Percentiles rank a stretch among this genome's conserved stretches.
These are phyloP conservation scores for Oncorhynchus gorbuscha DNA, from an alignment of 2,113 vertebrate genomes.

Conservation along the genomic window DNA sequence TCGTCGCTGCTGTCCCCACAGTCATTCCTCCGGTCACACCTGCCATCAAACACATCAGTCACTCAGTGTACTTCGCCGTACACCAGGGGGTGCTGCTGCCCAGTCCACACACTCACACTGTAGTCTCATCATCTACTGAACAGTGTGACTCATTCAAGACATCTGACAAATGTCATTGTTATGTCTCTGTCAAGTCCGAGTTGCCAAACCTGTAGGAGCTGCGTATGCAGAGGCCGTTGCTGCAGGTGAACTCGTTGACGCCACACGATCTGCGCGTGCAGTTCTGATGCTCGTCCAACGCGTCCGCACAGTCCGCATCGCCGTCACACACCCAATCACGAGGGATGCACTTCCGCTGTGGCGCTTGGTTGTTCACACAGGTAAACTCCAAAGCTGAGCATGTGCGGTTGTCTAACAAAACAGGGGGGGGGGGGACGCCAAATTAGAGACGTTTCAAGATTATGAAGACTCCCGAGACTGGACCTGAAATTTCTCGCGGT, in stretches of 20 bases:
- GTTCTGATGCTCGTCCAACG: slow-evolving; percentile 90
- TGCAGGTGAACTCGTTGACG: slow-evolving; percentile 84
- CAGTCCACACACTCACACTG: not conserved
- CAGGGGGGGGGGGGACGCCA: not conserved
- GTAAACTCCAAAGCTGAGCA: slow-evolving; percentile 85
- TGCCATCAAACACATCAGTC: slow-evolving; percentile 49
- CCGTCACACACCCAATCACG: slow-evolving; percentile 92
- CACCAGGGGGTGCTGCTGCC: slow-evolving; percentile 6
- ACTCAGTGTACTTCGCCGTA: not conserved
- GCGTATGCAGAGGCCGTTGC: slow-evolving; percentile 88
- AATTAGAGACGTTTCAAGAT: slow-evolving; percentile 5
- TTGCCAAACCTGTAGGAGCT: slow-evolving; percentile 81
- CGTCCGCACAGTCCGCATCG: slow-evolving; percentile 89
- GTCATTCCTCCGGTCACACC: slow-evolving; percentile 94
- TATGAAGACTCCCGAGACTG: slow-evolving; percentile 1
- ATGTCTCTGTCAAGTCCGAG: not conserved
- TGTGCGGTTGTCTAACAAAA: slow-evolving; percentile 76
- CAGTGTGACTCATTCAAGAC: not conserved
- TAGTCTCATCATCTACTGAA: not conserved
- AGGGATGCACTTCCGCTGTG: slow-evolving; percentile 86
- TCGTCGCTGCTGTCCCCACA: slow-evolving; percentile 96
- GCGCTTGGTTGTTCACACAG: slow-evolving; percentile 82
- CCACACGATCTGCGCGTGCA: slow-evolving; percentile 86
- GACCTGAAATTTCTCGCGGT: slow-evolving; percentile 31
- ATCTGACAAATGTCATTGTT: not conserved